Conservation (phyloP, 2,888 invertebrate species). For the Ormyrus labotus region DNA sequence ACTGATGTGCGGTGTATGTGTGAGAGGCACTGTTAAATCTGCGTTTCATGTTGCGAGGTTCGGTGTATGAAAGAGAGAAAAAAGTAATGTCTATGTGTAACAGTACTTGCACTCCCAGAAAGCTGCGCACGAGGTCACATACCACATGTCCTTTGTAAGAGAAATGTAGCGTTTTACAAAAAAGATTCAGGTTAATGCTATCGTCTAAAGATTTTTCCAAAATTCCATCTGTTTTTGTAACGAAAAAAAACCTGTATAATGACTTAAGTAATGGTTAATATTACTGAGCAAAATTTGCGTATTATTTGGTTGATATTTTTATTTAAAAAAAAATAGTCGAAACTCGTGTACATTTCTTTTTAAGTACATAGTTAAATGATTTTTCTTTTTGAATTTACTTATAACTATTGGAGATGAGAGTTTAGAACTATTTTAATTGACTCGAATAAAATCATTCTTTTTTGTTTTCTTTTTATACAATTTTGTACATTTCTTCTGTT, state of each 20-base stretch:
- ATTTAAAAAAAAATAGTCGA: slow-evolving; percentile 26
- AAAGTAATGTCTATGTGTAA: slow-evolving; percentile 50
- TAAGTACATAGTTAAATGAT: neutral
- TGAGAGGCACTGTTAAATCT: slow-evolving; percentile 57
- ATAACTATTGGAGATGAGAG: slow-evolving; percentile 3
- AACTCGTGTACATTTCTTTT: slow-evolving; percentile 3
- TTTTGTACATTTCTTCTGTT: slow-evolving; percentile 32
- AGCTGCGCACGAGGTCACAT: slow-evolving; percentile 49
- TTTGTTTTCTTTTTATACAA: slow-evolving; percentile 37
- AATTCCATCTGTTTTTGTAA: slow-evolving; percentile 54
- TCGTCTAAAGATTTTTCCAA: slow-evolving; percentile 41
- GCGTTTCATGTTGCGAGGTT: slow-evolving; percentile 55
- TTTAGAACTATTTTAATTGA: slow-evolving; percentile 20
- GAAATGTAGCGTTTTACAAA: slow-evolving; percentile 48
- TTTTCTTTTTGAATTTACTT: slow-evolving; percentile 9
- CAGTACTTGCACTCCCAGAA: slow-evolving; percentile 52
- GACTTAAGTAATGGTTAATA: slow-evolving; percentile 52
- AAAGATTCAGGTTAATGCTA: slow-evolving; percentile 43
- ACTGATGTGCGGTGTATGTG: slow-evolving; percentile 54
- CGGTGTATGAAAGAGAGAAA: slow-evolving; percentile 55
- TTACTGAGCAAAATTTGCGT: slow-evolving; percentile 42
- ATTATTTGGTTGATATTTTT: slow-evolving; percentile 54
- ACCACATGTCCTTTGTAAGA: slow-evolving; percentile 51
- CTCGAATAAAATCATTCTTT: slow-evolving; percentile 18
- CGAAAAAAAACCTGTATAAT: slow-evolving; percentile 30